Evolutionary conservation across 2,113 vertebrate genomes (phyloP), one percentile per base, ranked within the genome.

Genomic region (Mustelus asterias): DNA sequence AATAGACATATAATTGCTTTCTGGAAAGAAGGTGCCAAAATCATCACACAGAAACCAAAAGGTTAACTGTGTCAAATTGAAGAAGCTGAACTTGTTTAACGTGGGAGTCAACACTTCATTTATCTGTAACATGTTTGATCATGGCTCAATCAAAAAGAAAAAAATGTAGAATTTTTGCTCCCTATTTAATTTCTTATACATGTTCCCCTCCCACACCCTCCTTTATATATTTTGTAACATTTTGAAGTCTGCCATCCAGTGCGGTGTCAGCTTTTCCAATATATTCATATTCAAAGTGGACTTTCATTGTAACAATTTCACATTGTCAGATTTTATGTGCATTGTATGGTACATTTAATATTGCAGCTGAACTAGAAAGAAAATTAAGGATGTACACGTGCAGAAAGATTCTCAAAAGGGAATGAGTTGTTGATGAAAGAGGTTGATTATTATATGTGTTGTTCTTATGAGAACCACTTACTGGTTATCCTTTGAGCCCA

Each of bases 101-200:
- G 48, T 89, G 13, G 88, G 88, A 90, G 88, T 60, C 54, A 33
- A 90, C 24, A 33, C 58, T 90, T 90, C 26, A 90, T 60, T 90
- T 54, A 60, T 60, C 88, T 60, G 11, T 33, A n/a, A 90, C 24
- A 29, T 33, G 54, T 60, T 90, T 90, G 88, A 58, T 33, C 24
- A 90, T 90, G 88, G 26, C 88, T 90, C 54, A 90, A 90, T 90
- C 48, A 90, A 90, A 60, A 60, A 60, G 88, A 54, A n/a, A 90
- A 48, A 26, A 58, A 44, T 58, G 9, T 89, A 29, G 86, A 20
- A 37, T 83, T 83, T 90, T 63, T 90, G 44, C 14, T 90, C 54
- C 37, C 9, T 8, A 60, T 60, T 90, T 90, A 90, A 29, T 58
- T 90, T 33, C 54, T 60, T 33, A 58, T 89, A 33, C 26, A 90